Conservation (phyloP, 2,888 invertebrate genomes). For the Leptopterna dolabrata region DNA sequence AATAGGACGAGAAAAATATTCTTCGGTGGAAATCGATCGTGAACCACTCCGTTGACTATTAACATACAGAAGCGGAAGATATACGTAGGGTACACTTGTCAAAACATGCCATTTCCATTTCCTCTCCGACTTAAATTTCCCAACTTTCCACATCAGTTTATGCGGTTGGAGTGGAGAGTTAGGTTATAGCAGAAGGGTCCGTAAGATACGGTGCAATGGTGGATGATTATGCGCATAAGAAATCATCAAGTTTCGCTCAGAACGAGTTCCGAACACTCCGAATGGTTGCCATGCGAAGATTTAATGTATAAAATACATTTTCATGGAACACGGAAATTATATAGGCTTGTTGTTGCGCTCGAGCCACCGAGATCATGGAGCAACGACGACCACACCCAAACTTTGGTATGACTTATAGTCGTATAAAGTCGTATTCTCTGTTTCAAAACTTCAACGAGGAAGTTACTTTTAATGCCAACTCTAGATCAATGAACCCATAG, state of each 20-base stretch:
- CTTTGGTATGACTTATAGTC: not conserved
- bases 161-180: slow-evolving; percentile 44
- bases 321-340: not conserved
- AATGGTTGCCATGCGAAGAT: not conserved
- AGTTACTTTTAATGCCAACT: too few species aligned
- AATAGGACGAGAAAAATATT: slow-evolving; percentile 3
- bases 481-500: too few species aligned
- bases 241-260: not conserved
- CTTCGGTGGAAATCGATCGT: slow-evolving; percentile 17
- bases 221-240: slow-evolving; percentile 48
- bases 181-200: slow-evolving; percentile 22
- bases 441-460: too few species aligned
- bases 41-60: slow-evolving; percentile 23
- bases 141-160: slow-evolving; percentile 48
- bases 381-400: not conserved
- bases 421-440: too few species aligned
- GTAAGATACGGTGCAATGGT: slow-evolving; percentile 41
- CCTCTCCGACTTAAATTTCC: slow-evolving; percentile 45
- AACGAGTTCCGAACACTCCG: not conserved
- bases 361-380: not conserved
- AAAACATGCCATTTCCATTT: slow-evolving; percentile 47
- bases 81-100: slow-evolving; percentile 47
- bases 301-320: slow-evolving; percentile 9
- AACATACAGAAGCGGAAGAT: slow-evolving; percentile 44
- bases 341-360: not conserved